Evolutionary conservation across 1,140 invertebrate species (phyloP).

Genomic region (Neelides sp.): DNA sequence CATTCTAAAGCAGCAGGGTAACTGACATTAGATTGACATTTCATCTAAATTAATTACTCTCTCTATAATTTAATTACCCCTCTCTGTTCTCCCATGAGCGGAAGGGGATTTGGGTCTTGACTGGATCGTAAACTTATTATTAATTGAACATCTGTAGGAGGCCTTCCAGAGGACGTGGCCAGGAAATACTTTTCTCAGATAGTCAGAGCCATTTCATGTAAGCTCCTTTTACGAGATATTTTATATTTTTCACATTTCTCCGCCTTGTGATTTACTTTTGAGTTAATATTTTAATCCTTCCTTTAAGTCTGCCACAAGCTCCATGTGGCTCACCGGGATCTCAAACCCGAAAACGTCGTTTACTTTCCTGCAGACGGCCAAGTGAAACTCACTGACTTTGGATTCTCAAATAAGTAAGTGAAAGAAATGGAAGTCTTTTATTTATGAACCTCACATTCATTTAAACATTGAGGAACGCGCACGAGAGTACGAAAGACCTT

Average conservation of each 20-base stretch:
- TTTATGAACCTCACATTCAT: no score
- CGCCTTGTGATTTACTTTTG: no score
- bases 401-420: slow-evolving; percentile 71
- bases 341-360: slow-evolving; percentile 84
- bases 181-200: slow-evolving; percentile 71
- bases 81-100: no score
- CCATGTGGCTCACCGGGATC: slow-evolving; percentile 83
- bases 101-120: background rate
- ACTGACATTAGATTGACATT: background rate
- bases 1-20: slow-evolving; percentile 87
- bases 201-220: slow-evolving; percentile 26
- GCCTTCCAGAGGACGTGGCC: slow-evolving; percentile 54
- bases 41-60: no score
- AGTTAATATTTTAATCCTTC: no score
- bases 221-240: no score
- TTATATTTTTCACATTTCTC: no score
- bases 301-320: slow-evolving; percentile 95
- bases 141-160: slow-evolving; percentile 32
- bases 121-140: background rate
- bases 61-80: no score
- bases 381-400: slow-evolving; percentile 98
- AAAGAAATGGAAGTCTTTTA: no score
- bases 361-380: slow-evolving; percentile 45
- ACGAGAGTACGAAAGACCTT: no score
- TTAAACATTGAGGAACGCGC: no score